A percentile compares a stretch with the other conserved stretches of the same genome.
Conservation (phyloP, 2,113 vertebrate genomes). For the Phocoena sinus region DNA sequence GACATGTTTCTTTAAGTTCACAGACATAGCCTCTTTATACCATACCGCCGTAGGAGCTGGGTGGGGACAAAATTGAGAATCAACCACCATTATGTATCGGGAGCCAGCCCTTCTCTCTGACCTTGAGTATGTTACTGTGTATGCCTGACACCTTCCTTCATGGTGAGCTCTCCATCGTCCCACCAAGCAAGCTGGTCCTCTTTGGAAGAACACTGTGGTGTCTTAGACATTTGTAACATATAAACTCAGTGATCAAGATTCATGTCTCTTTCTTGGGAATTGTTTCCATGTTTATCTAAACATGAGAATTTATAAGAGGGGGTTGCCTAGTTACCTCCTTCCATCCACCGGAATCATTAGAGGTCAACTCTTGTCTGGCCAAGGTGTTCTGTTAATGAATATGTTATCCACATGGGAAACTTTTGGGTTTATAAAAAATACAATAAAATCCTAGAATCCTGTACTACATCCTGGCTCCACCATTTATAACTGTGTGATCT, state of each 20-base stretch:
- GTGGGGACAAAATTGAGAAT: background rate
- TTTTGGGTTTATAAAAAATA: background rate
- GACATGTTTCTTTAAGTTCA: background rate
- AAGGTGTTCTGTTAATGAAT: background rate
- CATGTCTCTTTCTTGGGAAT: background rate
- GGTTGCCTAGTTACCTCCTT: background rate
- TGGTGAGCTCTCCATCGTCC: background rate
- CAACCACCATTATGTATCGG: background rate
- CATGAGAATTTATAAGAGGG: background rate
- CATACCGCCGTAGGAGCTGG: background rate
- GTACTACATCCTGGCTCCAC: background rate
- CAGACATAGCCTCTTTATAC: background rate
- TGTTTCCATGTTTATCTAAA: background rate
- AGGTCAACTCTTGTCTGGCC: background rate
- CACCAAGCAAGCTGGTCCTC: background rate
- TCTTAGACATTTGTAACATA: background rate
- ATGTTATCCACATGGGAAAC: background rate
- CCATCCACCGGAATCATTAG: accelerated
- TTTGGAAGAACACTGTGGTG: background rate
- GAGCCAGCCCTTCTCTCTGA: background rate
- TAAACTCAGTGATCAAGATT: background rate
- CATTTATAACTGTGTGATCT: background rate
- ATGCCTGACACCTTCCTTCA: background rate
- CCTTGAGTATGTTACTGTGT: background rate
- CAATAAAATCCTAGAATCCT: background rate